Conservation (phyloP, 1,140 invertebrate species). For the Leptonema lineaticorne region DNA sequence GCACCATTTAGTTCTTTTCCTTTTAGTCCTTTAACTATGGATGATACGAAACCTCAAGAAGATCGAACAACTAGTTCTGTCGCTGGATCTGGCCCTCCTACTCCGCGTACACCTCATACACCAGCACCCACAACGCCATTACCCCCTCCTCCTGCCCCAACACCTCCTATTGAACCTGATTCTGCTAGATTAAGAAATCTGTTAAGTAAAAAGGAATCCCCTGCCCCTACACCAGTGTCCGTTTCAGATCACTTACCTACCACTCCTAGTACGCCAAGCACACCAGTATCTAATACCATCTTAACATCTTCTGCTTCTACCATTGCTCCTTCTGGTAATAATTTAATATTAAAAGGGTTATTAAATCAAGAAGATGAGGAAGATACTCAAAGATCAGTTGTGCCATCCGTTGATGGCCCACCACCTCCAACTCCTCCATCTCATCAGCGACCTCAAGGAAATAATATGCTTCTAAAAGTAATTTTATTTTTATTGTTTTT, state of each 20-base stretch:
- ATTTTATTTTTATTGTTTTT: neutral
- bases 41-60: constrained; percentile 31
- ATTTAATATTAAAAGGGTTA: constrained; percentile 71
- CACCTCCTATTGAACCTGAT: constrained; percentile 52
- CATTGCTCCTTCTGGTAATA: constrained; percentile 46
- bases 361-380: constrained; percentile 83
- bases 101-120: constrained; percentile 55
- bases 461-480: constrained; percentile 77
- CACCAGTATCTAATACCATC: constrained; percentile 5
- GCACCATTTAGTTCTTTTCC: constrained; percentile 33
- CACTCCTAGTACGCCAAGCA: constrained; percentile 12
- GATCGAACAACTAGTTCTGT: constrained; percentile 23
- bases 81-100: constrained; percentile 46
- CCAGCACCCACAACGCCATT: constrained; percentile 55
- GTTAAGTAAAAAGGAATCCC: constrained; percentile 59
- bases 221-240: constrained; percentile 38
- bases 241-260: constrained; percentile 42
- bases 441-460: constrained; percentile 52
- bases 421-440: constrained; percentile 43
- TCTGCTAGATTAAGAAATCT: constrained; percentile 68
- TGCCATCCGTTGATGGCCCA: constrained; percentile 41
- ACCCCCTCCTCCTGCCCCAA: constrained; percentile 45
- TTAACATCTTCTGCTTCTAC: neutral
- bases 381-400: constrained; percentile 49
- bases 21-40: constrained; percentile 32